Evolutionary conservation across 2,888 invertebrate genomes (phyloP).

Genomic region (Pseudococcus viburni): DNA sequence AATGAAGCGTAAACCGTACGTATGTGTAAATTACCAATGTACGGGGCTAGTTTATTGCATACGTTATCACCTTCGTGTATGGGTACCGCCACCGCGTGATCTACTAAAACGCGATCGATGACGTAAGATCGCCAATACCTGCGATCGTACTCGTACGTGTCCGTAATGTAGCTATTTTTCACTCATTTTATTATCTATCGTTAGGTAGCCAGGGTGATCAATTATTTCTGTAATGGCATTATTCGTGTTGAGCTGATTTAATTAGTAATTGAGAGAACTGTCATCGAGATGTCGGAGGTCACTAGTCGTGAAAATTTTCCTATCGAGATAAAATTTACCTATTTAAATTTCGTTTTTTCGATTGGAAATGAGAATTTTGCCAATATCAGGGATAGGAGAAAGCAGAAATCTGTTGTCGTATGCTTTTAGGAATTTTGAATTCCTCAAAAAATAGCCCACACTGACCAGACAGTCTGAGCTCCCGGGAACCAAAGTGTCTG

Average conservation of each 20-base stretch:
- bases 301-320: too few species aligned
- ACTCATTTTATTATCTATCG: not conserved
- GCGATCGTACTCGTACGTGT: not conserved
- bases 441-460: too few species aligned
- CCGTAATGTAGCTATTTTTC: not conserved
- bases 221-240: not conserved
- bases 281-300: too few species aligned
- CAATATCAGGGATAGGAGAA: too few species aligned
- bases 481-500: too few species aligned
- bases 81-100: not conserved
- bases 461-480: too few species aligned
- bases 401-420: too few species aligned
- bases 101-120: not conserved
- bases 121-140: not conserved
- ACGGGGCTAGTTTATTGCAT: not conserved
- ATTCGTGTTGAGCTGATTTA: not conserved
- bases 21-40: not conserved
- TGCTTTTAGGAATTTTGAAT: too few species aligned
- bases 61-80: conserved; percentile 32
- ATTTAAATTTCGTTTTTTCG: too few species aligned
- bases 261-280: too few species aligned
- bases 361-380: too few species aligned
- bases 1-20: conserved; percentile 23
- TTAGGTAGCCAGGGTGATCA: not conserved
- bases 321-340: too few species aligned